These are phyloP conservation scores for Fissipunctia ypsillon DNA, from an alignment of 2,888 invertebrate species.

Conservation along the genomic window DNA sequence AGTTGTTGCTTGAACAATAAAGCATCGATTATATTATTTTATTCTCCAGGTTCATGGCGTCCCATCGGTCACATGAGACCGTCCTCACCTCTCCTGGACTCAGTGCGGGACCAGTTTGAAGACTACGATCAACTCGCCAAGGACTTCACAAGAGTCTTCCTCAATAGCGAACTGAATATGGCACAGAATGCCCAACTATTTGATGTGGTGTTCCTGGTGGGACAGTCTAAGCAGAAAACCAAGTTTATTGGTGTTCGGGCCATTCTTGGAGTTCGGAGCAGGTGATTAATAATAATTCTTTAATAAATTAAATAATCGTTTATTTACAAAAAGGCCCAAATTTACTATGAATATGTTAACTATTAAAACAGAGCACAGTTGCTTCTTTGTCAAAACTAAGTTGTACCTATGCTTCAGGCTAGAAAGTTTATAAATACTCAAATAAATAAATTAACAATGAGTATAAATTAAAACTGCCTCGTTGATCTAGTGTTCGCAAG, in stretches of 20 bases:
- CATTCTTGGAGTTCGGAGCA: slow-evolving; percentile 97
- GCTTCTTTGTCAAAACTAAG: too few species aligned
- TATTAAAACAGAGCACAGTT: too few species aligned
- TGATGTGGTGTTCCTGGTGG: slow-evolving; percentile 97
- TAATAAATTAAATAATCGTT: too few species aligned
- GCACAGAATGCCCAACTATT: slow-evolving; percentile 95
- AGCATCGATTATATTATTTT: background rate
- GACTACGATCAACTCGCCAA: slow-evolving; percentile 98
- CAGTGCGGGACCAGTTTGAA: slow-evolving; percentile 97
- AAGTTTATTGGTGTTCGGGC: slow-evolving; percentile 97
- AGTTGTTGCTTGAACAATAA: background rate
- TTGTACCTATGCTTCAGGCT: too few species aligned
- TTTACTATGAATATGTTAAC: too few species aligned
- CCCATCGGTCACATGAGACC: slow-evolving; percentile 98
- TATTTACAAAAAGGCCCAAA: too few species aligned
- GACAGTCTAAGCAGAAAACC: slow-evolving; percentile 97
- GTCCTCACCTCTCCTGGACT: slow-evolving; percentile 97
- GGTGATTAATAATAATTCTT: slow-evolving; percentile 84
- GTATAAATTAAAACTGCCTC: too few species aligned
- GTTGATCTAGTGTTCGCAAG: too few species aligned
- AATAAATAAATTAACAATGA: too few species aligned
- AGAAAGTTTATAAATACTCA: too few species aligned
- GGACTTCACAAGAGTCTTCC: slow-evolving; percentile 97
- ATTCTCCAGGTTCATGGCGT: slow-evolving; percentile 94
- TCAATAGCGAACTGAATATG: slow-evolving; percentile 95